Evolutionary conservation across 2,113 vertebrate species (phyloP).

Genomic region (Scomber colias): DNA sequence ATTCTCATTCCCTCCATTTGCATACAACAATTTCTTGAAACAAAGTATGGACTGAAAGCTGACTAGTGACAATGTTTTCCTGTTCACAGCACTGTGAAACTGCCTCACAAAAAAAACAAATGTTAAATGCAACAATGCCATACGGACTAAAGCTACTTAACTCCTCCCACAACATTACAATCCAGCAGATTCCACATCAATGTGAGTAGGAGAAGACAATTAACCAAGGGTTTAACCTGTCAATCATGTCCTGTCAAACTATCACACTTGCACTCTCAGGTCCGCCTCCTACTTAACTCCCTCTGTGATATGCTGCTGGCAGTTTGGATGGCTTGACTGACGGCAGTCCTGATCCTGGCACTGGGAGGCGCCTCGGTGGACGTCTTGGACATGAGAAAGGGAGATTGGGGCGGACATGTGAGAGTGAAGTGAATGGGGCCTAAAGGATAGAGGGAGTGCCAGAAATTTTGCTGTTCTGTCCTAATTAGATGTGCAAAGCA

Average conservation of each 20-base stretch:
- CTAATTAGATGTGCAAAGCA: conserved; percentile 74
- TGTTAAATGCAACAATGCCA: conserved; percentile 47
- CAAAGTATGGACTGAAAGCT: neutral
- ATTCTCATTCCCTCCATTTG: neutral
- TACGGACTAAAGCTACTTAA: conserved; percentile 57
- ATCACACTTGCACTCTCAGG: conserved; percentile 79
- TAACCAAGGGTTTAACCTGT: conserved; percentile 84
- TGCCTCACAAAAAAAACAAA: conserved; percentile 36
- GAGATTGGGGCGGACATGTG: conserved; percentile 74
- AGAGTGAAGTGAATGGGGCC: conserved; percentile 56
- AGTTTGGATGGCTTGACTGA: conserved; percentile 84
- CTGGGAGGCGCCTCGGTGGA: conserved; percentile 72
- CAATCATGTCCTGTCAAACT: conserved; percentile 82
- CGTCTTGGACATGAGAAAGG: conserved; percentile 66
- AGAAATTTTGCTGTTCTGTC: conserved; percentile 53
- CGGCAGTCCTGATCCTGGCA: conserved; percentile 76
- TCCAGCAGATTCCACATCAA: conserved; percentile 70
- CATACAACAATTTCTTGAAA: neutral
- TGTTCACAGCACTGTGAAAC: conserved; percentile 16
- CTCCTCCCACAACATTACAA: conserved; percentile 72
- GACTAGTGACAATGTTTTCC: conserved; percentile 7
- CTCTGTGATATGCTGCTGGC: conserved; percentile 81
- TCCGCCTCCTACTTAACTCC: conserved; percentile 84
- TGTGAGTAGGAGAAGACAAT: conserved; percentile 80
- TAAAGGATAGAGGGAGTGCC: conserved; percentile 38